Evolutionary conservation across 2,797 vertebrate genomes (phyloP).

Genomic region (Lacerta viridis): DNA sequence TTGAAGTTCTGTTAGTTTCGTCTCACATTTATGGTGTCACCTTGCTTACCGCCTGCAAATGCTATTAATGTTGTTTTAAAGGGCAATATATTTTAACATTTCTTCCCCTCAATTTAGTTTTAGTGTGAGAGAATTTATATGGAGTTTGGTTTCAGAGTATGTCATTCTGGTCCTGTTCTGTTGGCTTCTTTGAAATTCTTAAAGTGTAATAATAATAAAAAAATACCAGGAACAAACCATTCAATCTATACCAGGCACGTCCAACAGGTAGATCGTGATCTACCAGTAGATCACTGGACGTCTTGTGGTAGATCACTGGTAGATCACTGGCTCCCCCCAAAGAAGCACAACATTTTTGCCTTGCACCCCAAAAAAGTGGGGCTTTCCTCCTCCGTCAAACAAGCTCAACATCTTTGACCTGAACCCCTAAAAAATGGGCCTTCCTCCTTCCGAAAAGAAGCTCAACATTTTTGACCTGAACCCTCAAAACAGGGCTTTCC

Average conservation of each 20-base stretch:
- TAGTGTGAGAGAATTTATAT: conserved; percentile 1
- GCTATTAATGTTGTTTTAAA: conserved; percentile 36
- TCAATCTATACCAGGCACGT: conserved; percentile 23
- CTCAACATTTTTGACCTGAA: no score
- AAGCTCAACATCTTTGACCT: no score
- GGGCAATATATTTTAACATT: conserved; percentile 30
- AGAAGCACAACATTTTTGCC: no score
- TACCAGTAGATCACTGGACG: no score
- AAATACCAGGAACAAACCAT: not conserved
- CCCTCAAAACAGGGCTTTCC: no score
- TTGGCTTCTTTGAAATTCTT: not conserved
- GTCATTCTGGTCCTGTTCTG: conserved; percentile 5
- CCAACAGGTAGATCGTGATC: no score
- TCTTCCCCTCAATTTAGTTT: conserved; percentile 44
- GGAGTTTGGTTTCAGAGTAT: conserved; percentile 7
- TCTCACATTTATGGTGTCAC: not conserved
- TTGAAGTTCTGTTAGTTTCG: not conserved
- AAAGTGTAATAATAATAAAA: conserved; percentile 31
- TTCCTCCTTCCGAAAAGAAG: no score
- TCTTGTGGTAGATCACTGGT: no score
- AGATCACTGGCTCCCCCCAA: no score
- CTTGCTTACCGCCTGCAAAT: conserved; percentile 29
- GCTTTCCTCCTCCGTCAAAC: no score
- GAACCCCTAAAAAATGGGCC: no score
- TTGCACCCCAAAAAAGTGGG: no score